Conservation (phyloP, 2,888 invertebrate species). For the Dinocampus coccinellae region DNA sequence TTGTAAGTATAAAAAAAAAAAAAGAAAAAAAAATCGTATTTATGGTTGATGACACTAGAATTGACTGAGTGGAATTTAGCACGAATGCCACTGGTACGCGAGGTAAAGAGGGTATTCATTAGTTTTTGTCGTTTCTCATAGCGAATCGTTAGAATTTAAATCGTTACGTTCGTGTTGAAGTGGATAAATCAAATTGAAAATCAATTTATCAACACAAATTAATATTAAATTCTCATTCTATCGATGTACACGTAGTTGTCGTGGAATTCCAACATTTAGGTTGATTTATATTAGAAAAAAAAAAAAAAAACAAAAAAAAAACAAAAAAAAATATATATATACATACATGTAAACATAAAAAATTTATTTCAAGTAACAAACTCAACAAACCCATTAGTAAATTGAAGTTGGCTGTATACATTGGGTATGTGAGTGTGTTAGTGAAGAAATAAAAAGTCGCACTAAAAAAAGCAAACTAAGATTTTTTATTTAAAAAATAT, state of each 20-base stretch:
- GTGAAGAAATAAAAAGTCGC: not conserved
- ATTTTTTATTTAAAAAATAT: too few relatives aligned
- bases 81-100: conserved; percentile 2
- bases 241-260: too few relatives aligned
- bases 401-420: not conserved
- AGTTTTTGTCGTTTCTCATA: not conserved
- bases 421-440: not conserved
- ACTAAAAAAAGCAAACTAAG: not conserved
- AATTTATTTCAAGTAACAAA: not conserved
- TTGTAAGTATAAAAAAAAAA: not conserved
- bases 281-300: too few relatives aligned
- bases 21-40: conserved; percentile 1
- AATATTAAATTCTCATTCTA: not conserved
- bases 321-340: too few relatives aligned
- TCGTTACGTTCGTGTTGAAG: not conserved
- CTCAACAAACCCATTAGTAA: not conserved
- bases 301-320: too few relatives aligned
- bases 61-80: conserved; percentile 26
- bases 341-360: not conserved
- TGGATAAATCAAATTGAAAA: not conserved
- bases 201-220: not conserved
- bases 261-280: too few relatives aligned
- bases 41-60: conserved; percentile 14
- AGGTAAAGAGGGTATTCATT: too few relatives aligned
- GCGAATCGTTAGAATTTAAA: not conserved